These are phyloP conservation scores for Nilaparvata lugens DNA, from an alignment of 1,140 invertebrate species.

Conservation along the genomic window DNA sequence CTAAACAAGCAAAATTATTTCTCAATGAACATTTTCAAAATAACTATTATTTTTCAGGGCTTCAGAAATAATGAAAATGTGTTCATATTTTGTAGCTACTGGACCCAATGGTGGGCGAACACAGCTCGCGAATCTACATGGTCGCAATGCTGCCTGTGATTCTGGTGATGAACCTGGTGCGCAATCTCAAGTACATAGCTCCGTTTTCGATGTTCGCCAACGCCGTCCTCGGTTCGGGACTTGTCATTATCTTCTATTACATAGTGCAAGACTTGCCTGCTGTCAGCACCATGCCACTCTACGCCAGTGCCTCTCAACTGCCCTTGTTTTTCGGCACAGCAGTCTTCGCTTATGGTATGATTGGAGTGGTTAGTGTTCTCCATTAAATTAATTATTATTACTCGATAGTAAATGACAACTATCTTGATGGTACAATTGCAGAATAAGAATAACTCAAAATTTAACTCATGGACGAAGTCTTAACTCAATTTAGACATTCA, in stretches of 20 bases:
- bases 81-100: constrained; percentile 44
- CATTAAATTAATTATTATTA: not conserved
- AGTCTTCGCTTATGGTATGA: constrained; percentile 82
- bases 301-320: constrained; percentile 46
- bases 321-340: constrained; percentile 82
- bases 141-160: constrained; percentile 57
- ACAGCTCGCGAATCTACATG: constrained; percentile 60
- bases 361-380: constrained; percentile 50
- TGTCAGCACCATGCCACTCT: constrained; percentile 10
- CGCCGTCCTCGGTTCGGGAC: constrained; percentile 55
- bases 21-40: too few species aligned
- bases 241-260: constrained; percentile 76
- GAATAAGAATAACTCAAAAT: too few species aligned
- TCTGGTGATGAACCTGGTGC: constrained; percentile 61
- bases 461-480: too few species aligned
- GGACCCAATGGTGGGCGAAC: constrained; percentile 44
- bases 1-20: too few species aligned
- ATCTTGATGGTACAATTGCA: too few species aligned
- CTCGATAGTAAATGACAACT: too few species aligned
- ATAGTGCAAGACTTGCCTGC: constrained; percentile 20
- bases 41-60: too few species aligned
- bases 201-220: constrained; percentile 83
- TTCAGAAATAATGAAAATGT: too few species aligned
- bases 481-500: too few species aligned
- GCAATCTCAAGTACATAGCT: constrained; percentile 74